Conservation (phyloP, 2,113 vertebrate genomes). For the Cephalopholis sonnerati region DNA sequence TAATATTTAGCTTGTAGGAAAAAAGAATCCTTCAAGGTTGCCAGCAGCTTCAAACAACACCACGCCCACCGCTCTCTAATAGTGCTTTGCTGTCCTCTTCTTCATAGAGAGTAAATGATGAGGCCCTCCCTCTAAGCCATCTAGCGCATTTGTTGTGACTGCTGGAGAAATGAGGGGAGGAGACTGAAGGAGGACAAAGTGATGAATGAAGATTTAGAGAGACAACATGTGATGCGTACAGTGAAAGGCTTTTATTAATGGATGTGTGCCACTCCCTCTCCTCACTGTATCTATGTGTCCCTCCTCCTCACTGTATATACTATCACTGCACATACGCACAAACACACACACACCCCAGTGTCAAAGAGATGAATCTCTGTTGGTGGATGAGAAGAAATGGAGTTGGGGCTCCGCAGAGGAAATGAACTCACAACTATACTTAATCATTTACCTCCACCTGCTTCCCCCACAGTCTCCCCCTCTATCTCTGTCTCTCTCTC, state of each 20-base stretch:
- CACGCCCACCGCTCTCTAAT: background rate
- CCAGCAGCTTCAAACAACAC: background rate
- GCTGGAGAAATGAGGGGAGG: constrained; percentile 29
- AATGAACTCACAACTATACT: constrained; percentile 64
- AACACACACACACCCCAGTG: constrained; percentile 23
- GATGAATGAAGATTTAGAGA: constrained; percentile 42
- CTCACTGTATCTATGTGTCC: background rate
- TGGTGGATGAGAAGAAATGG: constrained; percentile 55
- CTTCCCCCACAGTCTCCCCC: background rate
- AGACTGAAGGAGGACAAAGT: constrained; percentile 37
- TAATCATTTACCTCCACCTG: constrained; percentile 54
- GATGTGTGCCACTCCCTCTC: constrained; percentile 27
- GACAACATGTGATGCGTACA: constrained; percentile 50
- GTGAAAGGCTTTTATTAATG: constrained; percentile 54
- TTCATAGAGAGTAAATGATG: constrained; percentile 43
- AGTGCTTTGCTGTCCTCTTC: constrained; percentile 1
- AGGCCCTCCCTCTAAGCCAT: constrained; percentile 15
- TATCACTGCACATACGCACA: background rate
- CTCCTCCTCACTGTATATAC: background rate
- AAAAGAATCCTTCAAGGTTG: background rate
- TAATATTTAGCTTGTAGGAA: too few species aligned
- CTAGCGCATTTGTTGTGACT: constrained; percentile 44
- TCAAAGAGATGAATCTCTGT: constrained; percentile 64
- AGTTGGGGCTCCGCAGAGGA: constrained; percentile 45
- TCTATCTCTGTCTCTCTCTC: background rate